A percentile compares a stretch with the other conserved stretches of the same genome.
These are phyloP conservation scores for Atta cephalotes DNA, from an alignment of 1,140 invertebrate genomes.

Conservation along the genomic window DNA sequence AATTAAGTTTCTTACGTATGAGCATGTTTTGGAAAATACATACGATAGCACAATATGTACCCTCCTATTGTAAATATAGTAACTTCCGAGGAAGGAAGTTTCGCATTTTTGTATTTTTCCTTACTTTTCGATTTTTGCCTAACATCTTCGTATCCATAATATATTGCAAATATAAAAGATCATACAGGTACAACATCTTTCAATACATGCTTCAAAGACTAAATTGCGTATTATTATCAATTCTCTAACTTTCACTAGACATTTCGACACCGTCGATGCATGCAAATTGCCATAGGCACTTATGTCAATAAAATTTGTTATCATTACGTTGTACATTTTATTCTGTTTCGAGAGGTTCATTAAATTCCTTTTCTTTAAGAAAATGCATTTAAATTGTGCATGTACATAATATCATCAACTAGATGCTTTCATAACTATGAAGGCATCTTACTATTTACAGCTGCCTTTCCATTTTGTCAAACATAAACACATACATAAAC, in stretches of 20 bases:
- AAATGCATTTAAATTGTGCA: conserved; percentile 53
- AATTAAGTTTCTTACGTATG: conserved; percentile 53
- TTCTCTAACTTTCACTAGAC: conserved; percentile 63
- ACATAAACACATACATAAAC: conserved; percentile 19
- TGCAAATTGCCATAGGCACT: conserved; percentile 74
- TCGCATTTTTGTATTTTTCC: conserved; percentile 31
- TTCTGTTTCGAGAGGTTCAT: conserved; percentile 31
- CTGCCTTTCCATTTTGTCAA: conserved; percentile 26
- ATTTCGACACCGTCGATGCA: conserved; percentile 63
- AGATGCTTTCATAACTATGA: conserved; percentile 31
- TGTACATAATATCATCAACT: conserved; percentile 50
- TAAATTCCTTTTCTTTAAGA: conserved; percentile 41
- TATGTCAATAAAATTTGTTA: conserved; percentile 69
- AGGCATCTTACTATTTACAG: conserved; percentile 6
- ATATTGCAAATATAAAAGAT: conserved; percentile 64
- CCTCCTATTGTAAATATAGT: conserved; percentile 21
- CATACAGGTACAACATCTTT: conserved; percentile 59
- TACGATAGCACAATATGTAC: conserved; percentile 1
- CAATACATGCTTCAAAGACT: conserved; percentile 67
- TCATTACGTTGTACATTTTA: conserved; percentile 68
- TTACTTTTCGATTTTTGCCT: conserved; percentile 47
- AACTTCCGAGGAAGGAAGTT: conserved; percentile 18
- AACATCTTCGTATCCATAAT: conserved; percentile 51
- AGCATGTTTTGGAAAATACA: conserved; percentile 30
- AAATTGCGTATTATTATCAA: conserved; percentile 71